Base-by-base conservation (phyloP, 2,888 invertebrate species). In the Dasypogon diadema region DNA sequence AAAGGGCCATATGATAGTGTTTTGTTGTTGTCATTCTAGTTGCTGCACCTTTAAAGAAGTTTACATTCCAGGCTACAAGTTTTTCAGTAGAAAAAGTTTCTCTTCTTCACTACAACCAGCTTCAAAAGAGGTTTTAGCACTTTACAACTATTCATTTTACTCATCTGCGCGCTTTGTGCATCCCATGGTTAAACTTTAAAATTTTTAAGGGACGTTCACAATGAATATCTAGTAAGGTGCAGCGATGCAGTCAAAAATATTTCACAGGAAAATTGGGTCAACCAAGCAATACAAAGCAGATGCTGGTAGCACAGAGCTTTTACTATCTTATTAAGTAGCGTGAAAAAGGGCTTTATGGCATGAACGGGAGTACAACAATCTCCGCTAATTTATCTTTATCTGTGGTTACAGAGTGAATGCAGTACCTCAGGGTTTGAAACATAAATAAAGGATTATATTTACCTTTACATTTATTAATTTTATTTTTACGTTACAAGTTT, bases 41-140 rank as follows among this genome's bases (percentile, higher is more conserved):
- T 65, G 48, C 65, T 65, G 65, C 65, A 65, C 65, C 65, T 65
- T 65, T 65, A 65, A 48, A 48, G 24, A 65, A 65, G 65, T 65
- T 65, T 46, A 65, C 65, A 65, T 65, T 65, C 48, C 24, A 65
- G 16, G 65, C 24, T 65, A 48, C 65, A 65, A 65, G 21, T 51
- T 51, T 51, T 24, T 65, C 46, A n/a, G 16, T 22, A 24, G 46
- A 18, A 16, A 46, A 24, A 46, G 21, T 24, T 46, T 14, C 65
- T 3, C 16, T 12, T 42, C 63, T 42, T 42, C 48, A 2, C 5
- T 24, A 4, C 24, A 16, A 2, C 42, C 42, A 42, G n/a, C 42
- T 60, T 46, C 46, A 48, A 46, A 46, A 24, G 22, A 14, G 65
- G 46, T 65, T 65, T 65, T 65, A 65, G 48, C 65, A 65, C 65